Evolutionary conservation across 2,797 vertebrate genomes (phyloP).

Genomic region (Prunella strophiata): DNA sequence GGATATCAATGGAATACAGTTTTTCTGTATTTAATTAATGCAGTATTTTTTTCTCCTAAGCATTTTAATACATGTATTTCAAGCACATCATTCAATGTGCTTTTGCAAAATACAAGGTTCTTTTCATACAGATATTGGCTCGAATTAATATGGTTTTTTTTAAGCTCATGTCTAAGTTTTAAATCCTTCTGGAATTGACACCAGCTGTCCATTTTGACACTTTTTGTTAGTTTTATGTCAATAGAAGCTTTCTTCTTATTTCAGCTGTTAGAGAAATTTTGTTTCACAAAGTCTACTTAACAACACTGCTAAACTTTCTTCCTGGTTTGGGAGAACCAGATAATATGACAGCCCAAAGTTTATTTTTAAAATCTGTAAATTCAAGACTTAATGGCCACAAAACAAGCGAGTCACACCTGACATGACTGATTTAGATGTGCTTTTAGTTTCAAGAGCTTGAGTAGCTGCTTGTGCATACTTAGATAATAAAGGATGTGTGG

Average conservation of each 20-base stretch:
- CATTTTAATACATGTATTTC: slow-evolving; percentile 6
- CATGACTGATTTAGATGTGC: neutral
- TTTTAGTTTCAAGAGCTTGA: neutral
- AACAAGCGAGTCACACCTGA: neutral
- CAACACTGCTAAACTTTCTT: slow-evolving; percentile 4
- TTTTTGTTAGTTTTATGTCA: slow-evolving; percentile 66
- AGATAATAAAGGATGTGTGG: neutral
- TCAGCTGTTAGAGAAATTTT: slow-evolving; percentile 71
- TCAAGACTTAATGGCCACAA: neutral
- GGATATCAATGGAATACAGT: neutral
- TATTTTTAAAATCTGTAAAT: neutral
- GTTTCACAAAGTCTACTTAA: slow-evolving; percentile 46
- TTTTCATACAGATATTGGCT: slow-evolving; percentile 45
- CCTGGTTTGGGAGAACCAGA: neutral
- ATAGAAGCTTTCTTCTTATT: slow-evolving; percentile 49
- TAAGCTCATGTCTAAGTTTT: slow-evolving; percentile 49
- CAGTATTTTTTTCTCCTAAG: slow-evolving; percentile 5
- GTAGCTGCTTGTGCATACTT: neutral
- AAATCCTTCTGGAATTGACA: slow-evolving; percentile 69
- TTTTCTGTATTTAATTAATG: slow-evolving; percentile 1
- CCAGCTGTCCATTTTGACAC: slow-evolving; percentile 67
- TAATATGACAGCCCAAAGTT: neutral
- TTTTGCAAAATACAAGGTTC: slow-evolving; percentile 29
- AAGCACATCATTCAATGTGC: slow-evolving; percentile 13
- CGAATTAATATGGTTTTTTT: slow-evolving; percentile 30